A percentile compares a stretch with the other conserved stretches of the same genome.
phyloP scores from a whole-genome alignment of 2,888 invertebrate species.

The Callosobruchus maculatus region DNA sequence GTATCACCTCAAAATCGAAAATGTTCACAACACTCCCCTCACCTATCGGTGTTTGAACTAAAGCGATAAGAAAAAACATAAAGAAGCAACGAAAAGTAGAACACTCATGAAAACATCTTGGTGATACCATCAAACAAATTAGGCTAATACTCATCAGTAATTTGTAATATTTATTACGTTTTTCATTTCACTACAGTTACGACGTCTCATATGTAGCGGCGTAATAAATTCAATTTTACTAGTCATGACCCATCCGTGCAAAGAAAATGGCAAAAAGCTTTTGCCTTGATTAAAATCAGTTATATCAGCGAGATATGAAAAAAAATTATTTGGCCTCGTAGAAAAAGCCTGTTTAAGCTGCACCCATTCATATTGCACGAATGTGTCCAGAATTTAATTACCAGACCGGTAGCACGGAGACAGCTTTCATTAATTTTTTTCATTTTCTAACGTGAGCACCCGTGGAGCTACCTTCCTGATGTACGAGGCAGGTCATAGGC shows the following conservation, averaged over 20 bases:
- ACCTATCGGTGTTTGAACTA: too few species aligned
- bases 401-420: neutral
- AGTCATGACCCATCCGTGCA: neutral
- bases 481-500: neutral
- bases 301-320: neutral
- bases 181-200: too few species aligned
- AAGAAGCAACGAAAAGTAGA: too few species aligned
- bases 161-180: too few species aligned
- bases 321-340: neutral
- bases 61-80: too few species aligned
- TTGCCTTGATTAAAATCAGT: neutral
- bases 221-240: too few species aligned
- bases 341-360: neutral
- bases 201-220: too few species aligned
- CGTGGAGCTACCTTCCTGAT: neutral
- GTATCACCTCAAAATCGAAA: too few species aligned
- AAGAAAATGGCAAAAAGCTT: neutral
- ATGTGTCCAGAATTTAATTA: neutral
- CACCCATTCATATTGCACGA: neutral
- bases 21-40: too few species aligned
- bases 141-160: too few species aligned
- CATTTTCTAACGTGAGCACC: neutral
- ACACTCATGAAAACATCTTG: too few species aligned
- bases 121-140: too few species aligned
- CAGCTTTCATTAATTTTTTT: neutral